These are phyloP conservation scores for Bombus confusus DNA, from an alignment of 1,140 invertebrate species.

Conservation along the genomic window DNA sequence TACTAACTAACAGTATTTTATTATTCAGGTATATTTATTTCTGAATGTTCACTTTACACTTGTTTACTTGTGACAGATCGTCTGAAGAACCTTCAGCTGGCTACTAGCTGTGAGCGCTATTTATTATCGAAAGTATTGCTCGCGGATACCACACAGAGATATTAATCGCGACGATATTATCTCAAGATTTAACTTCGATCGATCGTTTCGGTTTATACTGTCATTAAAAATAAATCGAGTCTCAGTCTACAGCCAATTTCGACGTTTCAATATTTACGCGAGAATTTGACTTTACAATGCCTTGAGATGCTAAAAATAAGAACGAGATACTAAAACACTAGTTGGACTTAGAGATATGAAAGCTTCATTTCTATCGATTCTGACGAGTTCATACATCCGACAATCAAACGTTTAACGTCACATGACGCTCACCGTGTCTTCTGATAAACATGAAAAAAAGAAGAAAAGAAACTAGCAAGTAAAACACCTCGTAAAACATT, in stretches of 20 bases:
- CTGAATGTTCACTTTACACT: too few species aligned
- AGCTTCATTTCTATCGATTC: slow-evolving; percentile 31
- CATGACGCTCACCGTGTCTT: background rate
- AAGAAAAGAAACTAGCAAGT: background rate
- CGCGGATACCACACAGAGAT: too few species aligned
- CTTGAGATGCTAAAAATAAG: background rate
- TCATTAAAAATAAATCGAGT: background rate
- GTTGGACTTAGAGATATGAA: slow-evolving; percentile 13
- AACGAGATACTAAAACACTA: background rate
- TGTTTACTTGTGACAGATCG: too few species aligned
- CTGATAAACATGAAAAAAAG: background rate
- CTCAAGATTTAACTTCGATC: background rate
- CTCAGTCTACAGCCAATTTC: background rate
- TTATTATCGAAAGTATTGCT: background rate
- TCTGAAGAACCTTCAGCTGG: too few species aligned
- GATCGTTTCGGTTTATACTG: background rate
- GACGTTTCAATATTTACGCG: background rate
- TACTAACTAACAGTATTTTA: too few species aligned
- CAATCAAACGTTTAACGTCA: background rate
- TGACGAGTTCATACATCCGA: slow-evolving; percentile 16
- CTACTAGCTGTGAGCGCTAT: background rate
- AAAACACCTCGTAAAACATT: background rate
- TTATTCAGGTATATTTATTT: too few species aligned
- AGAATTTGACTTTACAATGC: background rate
- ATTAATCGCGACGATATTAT: background rate